Evolutionary conservation across 2,113 vertebrate species (phyloP), one percentile per base, ranked within the genome.

Genomic region (Gymnorhina tibicen): DNA sequence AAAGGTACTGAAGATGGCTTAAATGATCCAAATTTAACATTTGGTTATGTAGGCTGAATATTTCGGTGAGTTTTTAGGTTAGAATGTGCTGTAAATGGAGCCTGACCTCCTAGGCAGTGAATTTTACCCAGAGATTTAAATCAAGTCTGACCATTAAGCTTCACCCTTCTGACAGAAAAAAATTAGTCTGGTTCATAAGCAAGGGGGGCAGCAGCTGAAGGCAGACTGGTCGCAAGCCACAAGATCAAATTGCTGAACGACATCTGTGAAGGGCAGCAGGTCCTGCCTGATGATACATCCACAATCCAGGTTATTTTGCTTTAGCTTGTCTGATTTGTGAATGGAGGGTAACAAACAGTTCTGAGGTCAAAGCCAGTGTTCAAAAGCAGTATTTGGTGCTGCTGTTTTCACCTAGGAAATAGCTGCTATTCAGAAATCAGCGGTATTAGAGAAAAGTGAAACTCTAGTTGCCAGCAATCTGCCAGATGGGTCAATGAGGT

Each of bases 101-200:
- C 62, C 74, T 92, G 74, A 79, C 70, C 59, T 89, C 49, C 46
- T 3, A 27, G 23, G 75, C 37, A 76, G 41, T 42, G 55, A 82
- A 69, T 96, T 92, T 91, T 91, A 76, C 33, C 50, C 58, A 39
- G 28, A 53, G 62, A 87, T 91, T 96, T 91, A 87, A 87, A 87
- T 76, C 52, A 78, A 87, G 41, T 79, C 58, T 94, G 87, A 85
- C 66, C 69, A 68, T 50, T 82, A 69, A 79, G 42, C 62, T 87
- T 66, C 66, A 69, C 76, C 62, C 32, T 87, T 69, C 58, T 55
- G 35, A 85, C 30, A 84, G 41, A 76, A 50, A 94, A 68, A 86
- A 92, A 75, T 73, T 30, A 87, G 28, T 47, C 78, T 41, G 37
- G 62, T 76, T 81, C n/a, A 46, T 66, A 81, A 66, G 66, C 53